Evolutionary conservation across 2,113 vertebrate species (phyloP), one percentile per base, ranked within the genome.

Genomic region (Hypanus sabinus): DNA sequence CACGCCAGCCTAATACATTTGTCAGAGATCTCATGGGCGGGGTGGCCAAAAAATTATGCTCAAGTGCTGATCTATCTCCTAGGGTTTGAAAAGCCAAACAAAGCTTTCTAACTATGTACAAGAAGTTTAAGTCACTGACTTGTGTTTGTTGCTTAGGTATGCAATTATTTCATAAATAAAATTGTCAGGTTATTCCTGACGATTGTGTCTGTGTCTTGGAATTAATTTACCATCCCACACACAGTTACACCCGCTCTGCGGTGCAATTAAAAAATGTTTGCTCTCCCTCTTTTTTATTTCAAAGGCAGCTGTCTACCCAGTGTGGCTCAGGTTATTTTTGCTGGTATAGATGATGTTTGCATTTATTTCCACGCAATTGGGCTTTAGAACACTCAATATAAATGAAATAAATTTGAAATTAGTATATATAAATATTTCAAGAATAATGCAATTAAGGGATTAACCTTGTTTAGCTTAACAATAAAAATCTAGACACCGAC

Each of bases 21-120:
- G 22, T 93, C 95, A 65, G 3, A 2, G 0, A 14, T 95, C 27
- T 68, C 95, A 0, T 96, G 94, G 95, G 22, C 16, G 16, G 95
- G 95, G 38, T 95, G 95, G 96, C 94, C 96, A 0, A 94, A 95
- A 94, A 96, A 95, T 94, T 95, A 95, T 3, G 80, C 95, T 0
- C 79, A 94, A 60, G 79, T 93, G 5, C 93, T 95, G 0, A 94
- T 95, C 79, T 93, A 81, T 57, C 94, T 97, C 20, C n/a, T 95
- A 62, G 94, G 95, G 20, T 94, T 94, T 94, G 91, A 93, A 55
- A 93, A 46, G 91, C 70, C 11, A 73, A 93, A 14, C 36, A 73
- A 8, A 93, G 12, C 24, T 75, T 75, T 93, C 33, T 93, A 93
- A n/a, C 38, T 1, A 7, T 46, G 22, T 93, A 73, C 70, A 46